Conservation (phyloP, 2,888 invertebrate species). For the Parnassius smintheus region DNA sequence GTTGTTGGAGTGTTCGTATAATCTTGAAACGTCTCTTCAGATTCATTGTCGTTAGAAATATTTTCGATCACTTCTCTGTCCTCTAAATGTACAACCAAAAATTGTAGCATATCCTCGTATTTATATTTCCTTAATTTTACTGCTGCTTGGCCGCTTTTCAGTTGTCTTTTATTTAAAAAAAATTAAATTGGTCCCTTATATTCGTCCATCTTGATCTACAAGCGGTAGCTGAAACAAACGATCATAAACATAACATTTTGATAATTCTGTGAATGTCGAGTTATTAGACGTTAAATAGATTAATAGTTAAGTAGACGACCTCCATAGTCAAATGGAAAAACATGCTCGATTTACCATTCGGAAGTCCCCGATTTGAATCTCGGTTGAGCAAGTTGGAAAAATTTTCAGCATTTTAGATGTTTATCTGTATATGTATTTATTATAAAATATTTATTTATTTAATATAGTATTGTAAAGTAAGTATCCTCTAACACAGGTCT, state of each 20-base stretch:
- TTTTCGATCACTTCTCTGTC: constrained; percentile 2
- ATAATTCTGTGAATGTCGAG: not conserved
- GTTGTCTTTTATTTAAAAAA: not conserved
- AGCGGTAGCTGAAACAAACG: not conserved
- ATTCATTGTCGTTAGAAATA: constrained; percentile 2
- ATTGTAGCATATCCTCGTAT: constrained; percentile 1
- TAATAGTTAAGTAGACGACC: not conserved
- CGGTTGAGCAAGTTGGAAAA: no score
- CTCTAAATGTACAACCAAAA: constrained; percentile 1
- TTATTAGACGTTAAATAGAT: not conserved
- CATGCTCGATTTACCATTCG: no score
- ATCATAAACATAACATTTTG: not conserved
- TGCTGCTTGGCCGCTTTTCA: constrained; percentile 1
- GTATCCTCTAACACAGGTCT: not conserved
- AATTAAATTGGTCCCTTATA: not conserved
- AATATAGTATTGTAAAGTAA: not conserved
- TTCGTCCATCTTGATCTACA: constrained; percentile 2
- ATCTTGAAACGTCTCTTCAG: constrained; percentile 1
- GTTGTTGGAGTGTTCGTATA: constrained; percentile 2
- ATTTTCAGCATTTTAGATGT: no score
- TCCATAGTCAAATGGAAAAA: not conserved
- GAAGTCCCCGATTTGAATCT: no score
- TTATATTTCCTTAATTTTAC: not conserved
- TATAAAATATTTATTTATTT: constrained; percentile 1
- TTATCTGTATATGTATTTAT: no score